These are phyloP conservation scores for Actinernus sp. DNA, from an alignment of 92 coral and sea anemone genomes.

Conservation along the genomic window DNA sequence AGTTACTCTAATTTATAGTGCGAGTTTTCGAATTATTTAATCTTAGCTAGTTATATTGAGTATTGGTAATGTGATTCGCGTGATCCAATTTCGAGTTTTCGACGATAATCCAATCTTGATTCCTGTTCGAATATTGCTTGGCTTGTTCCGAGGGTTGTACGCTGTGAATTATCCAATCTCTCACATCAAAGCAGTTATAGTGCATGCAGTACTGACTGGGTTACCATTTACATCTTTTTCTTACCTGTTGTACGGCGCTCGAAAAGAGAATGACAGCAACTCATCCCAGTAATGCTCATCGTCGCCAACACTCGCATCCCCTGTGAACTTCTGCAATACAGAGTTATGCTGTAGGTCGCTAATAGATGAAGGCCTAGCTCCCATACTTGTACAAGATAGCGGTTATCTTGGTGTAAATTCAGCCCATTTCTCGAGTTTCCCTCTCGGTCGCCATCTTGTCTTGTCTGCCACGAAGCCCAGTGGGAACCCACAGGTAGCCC, in stretches of 20 bases:
- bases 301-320: constrained; percentile 70
- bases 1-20: no score
- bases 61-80: no score
- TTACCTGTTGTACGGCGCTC: constrained; percentile 92
- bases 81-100: no score
- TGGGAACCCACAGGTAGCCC: background rate
- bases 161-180: no score
- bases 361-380: constrained; percentile 96
- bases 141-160: no score
- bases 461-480: constrained; percentile 37
- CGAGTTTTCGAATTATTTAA: no score
- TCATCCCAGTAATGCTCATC: constrained; percentile 93
- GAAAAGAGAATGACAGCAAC: constrained; percentile 89
- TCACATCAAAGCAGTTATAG: no score
- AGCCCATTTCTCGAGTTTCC: constrained; percentile 6
- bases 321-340: constrained; percentile 88
- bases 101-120: no score
- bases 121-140: no score
- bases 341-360: constrained; percentile 95
- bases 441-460: constrained; percentile 33
- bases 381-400: constrained; percentile 55
- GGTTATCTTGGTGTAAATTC: background rate
- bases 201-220: no score
- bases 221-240: constrained; percentile 1
- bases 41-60: no score